Evolutionary conservation across 2,113 vertebrate genomes (phyloP), one percentile per base, ranked within the genome.

Genomic region (Onychostoma macrolepis): DNA sequence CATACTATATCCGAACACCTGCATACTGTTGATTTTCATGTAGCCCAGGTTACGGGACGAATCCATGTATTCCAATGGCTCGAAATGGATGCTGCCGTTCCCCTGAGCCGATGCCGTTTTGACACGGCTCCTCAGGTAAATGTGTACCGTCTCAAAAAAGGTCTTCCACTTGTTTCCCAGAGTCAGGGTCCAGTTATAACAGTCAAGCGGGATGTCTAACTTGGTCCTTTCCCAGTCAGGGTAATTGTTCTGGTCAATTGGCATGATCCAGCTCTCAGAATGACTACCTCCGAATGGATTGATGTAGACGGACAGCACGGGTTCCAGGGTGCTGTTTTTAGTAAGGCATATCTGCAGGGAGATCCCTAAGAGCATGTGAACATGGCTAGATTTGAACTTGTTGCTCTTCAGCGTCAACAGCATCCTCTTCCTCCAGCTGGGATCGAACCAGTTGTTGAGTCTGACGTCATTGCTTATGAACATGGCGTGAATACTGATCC

Each of bases 101-200:
- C 93, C 94, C 0, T 86, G 91, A 28, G 83, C 82, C 0, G 93
- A 90, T 5, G 93, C 89, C 3, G 93, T 93, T 88, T 92, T 93
- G 89, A 96, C 92, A 11, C 95, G 94, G 86, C 96, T 96, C 83
- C 95, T 92, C 41, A 96, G 92, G 88, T 96, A 96, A 90, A 96
- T 94, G 90, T 96, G 96, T n/a, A 96, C 94, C 0, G 96, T 96
- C 91, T 96, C 95, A 83, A 96, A 96, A 95, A 96, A 96, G 0
- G 95, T 96, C 92, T 96, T 96, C 96, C 96, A 96, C 89, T 95
- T 95, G 92, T 96, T 95, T 19, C 96, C 96, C 89, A 96, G 90
- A 91, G 92, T 95, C 86, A 96, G 93, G 36, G 95, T 96, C 95
- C 95, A 96, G 92, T 96, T 96, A 80, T 95, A 96, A 89, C 96